These are phyloP conservation scores for Aplochiton taeniatus DNA, from an alignment of 2,797 vertebrate genomes.

Conservation along the genomic window DNA sequence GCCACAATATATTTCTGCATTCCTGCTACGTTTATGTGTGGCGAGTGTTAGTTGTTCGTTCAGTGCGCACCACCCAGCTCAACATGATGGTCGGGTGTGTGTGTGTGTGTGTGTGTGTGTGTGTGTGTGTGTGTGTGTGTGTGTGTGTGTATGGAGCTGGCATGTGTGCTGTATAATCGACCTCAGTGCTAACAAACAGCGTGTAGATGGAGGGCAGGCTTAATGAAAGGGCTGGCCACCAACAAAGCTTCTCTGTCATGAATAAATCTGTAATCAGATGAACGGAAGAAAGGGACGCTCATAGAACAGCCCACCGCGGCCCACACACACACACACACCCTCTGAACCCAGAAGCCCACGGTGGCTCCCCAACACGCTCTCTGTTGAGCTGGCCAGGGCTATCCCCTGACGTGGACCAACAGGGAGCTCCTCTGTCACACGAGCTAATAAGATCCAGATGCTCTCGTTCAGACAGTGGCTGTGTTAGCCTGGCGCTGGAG, in stretches of 20 bases:
- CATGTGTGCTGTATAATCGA: constrained; percentile 15
- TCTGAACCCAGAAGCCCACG: background rate
- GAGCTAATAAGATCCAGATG: too few relatives aligned
- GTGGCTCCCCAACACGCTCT: background rate
- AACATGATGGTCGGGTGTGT: constrained; percentile 13
- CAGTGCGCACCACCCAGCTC: constrained; percentile 39
- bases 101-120: constrained; percentile 9
- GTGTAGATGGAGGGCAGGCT: constrained; percentile 31
- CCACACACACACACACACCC: constrained; percentile 10
- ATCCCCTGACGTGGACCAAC: background rate
- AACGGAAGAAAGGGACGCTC: constrained; percentile 46
- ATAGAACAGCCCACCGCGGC: constrained; percentile 38
- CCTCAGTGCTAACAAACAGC: constrained; percentile 58
- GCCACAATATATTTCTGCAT: too few relatives aligned
- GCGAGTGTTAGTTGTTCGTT: constrained; percentile 36
- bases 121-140: constrained; percentile 5
- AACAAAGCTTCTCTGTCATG: constrained; percentile 54
- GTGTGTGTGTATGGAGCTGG: constrained; percentile 3
- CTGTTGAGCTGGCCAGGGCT: background rate
- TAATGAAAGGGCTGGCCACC: constrained; percentile 53
- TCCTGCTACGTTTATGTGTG: too few relatives aligned
- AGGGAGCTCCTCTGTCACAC: background rate
- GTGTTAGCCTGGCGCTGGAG: background rate
- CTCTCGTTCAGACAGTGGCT: background rate
- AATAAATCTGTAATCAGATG: constrained; percentile 54